A percentile compares a stretch with the other conserved stretches of the same genome.
Conservation (phyloP, 2,113 vertebrate species). For the Sitta europaea region DNA sequence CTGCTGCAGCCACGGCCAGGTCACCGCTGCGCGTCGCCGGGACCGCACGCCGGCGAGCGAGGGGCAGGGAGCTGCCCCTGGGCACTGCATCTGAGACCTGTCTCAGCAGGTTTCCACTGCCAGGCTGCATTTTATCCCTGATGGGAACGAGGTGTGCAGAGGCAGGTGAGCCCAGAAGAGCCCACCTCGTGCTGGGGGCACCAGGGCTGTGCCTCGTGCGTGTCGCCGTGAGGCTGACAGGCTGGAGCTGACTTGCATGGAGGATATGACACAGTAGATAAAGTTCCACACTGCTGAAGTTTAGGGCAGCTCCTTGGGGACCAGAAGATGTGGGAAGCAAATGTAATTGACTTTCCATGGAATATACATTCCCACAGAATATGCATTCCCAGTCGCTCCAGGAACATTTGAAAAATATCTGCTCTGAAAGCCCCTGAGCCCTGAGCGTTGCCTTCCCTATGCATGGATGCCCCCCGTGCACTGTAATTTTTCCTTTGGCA, state of each 20-base stretch:
- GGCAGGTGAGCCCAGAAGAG: neutral
- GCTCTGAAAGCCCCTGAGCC: neutral
- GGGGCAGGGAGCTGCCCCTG: neutral
- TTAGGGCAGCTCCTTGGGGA: neutral
- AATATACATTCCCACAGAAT: neutral
- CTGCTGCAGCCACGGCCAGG: no score
- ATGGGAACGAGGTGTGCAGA: neutral
- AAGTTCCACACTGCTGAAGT: neutral
- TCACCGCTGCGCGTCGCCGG: no score
- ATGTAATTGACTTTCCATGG: neutral
- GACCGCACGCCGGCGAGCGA: no score
- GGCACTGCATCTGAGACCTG: neutral
- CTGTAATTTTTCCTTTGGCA: neutral
- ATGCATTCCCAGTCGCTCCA: neutral
- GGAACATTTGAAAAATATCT: neutral
- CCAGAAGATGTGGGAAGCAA: neutral
- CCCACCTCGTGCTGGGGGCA: neutral
- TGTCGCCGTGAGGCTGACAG: no score
- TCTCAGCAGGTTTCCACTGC: neutral
- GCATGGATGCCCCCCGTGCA: neutral
- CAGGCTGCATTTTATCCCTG: neutral
- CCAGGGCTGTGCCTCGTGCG: accelerated
- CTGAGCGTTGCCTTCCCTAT: neutral
- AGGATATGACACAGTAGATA: neutral
- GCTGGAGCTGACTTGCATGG: neutral